Percentiles rank a stretch among this genome's conserved stretches.
Evolutionary conservation across 2,113 vertebrate genomes (phyloP).

Genomic region (Vombatus ursinus): DNA sequence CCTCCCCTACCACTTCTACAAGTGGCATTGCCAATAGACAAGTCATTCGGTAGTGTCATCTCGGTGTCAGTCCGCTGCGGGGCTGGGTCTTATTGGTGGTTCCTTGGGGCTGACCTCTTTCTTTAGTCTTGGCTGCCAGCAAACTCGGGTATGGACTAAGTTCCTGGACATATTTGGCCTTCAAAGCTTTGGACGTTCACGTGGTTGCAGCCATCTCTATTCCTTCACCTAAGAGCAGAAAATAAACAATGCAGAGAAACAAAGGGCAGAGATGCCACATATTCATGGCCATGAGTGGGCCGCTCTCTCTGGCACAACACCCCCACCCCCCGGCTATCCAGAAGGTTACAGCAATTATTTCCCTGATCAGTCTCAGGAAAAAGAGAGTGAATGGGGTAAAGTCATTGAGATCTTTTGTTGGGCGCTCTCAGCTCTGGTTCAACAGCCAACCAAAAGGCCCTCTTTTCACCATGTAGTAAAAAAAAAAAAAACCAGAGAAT

Average conservation of each 20-base stretch:
- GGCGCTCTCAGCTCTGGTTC: background rate
- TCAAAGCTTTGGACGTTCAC: background rate
- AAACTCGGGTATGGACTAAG: background rate
- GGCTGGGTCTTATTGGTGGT: too few relatives aligned
- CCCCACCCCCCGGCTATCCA: background rate
- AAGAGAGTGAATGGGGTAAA: background rate
- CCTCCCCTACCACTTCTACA: background rate
- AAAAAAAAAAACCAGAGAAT: background rate
- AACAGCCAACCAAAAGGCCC: background rate
- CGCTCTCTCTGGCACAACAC: too few relatives aligned
- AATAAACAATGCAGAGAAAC: background rate
- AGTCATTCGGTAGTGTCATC: background rate
- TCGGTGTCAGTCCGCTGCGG: background rate
- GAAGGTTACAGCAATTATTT: background rate
- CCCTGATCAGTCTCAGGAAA: background rate
- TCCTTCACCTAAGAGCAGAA: background rate
- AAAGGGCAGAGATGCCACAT: background rate
- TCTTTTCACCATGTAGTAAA: background rate
- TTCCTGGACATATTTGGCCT: too few relatives aligned
- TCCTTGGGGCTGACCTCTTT: background rate
- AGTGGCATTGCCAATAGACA: background rate
- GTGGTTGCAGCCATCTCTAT: background rate
- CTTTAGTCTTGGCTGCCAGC: background rate
- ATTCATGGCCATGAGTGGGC: background rate
- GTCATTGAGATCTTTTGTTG: background rate